These are phyloP conservation scores for Armadillidium nasatum DNA, from an alignment of 1,140 invertebrate genomes.

Conservation along the genomic window DNA sequence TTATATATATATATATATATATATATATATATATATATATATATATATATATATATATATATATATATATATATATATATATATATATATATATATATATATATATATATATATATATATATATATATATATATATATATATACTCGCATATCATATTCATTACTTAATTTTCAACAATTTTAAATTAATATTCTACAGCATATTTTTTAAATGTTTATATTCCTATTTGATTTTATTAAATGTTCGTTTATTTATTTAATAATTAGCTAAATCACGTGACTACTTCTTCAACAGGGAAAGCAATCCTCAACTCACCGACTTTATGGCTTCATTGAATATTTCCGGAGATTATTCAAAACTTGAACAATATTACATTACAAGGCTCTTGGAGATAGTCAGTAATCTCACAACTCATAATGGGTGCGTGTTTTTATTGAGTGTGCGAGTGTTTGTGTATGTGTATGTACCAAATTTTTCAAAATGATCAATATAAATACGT, in stretches of 20 bases:
- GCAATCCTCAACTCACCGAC: constrained; percentile 64
- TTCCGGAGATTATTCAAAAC: constrained; percentile 52
- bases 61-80: too few relatives aligned
- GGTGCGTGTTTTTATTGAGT: too few relatives aligned
- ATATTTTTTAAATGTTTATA: background rate
- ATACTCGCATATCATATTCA: background rate
- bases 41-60: too few relatives aligned
- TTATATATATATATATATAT: too few relatives aligned
- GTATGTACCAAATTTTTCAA: too few relatives aligned
- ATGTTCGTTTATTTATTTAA: background rate
- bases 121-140: too few relatives aligned
- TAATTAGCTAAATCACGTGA: too few relatives aligned
- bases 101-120: too few relatives aligned
- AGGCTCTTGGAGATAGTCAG: constrained; percentile 54
- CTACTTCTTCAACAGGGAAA: constrained; percentile 59
- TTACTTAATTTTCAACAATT: background rate
- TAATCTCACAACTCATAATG: constrained; percentile 41
- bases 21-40: too few relatives aligned
- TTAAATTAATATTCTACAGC: background rate
- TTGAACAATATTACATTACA: constrained; percentile 67
- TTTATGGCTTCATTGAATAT: constrained; percentile 67
- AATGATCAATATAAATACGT: too few relatives aligned
- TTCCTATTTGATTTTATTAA: background rate
- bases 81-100: too few relatives aligned
- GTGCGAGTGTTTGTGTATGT: too few relatives aligned